Base-by-base conservation (phyloP, 2,888 invertebrate species). In the Eupithecia vulgata region DNA sequence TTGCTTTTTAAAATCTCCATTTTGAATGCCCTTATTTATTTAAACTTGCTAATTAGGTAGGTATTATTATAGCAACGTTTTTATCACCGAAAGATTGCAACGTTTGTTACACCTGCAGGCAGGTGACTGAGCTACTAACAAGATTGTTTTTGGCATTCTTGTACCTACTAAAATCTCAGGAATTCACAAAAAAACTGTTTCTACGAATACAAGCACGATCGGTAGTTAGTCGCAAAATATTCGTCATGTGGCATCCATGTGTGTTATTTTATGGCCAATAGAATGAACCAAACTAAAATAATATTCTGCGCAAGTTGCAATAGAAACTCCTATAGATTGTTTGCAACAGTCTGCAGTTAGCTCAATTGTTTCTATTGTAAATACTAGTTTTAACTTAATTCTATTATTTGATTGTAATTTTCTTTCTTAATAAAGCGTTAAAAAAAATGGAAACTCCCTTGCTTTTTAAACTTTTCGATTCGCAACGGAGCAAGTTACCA, bases 241-340 rank as follows among this genome's bases (percentile, higher is more conserved):
- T 70, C 59, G 48, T 74, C 71, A 74, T 75, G 59, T 75, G 75
- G 75, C 34, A 65, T 70, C 67, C 75, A 75, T 75, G 62, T 75
- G 75, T 70, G 37, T 52, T 10, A 42, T 48, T 72, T 70, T 72
- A 71, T 67, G 8, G 25, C 40, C 34, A 17, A 65, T 17, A 45
- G 52, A 21, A 69, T 62, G 34, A 42, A 59, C n/a, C 10, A 21
- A 48, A 5, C 35, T n/a, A 62, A n/a, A 35, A 37, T 37, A 62
- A 37, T 35, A 17, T n/a, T 62, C 21, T 52, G 10, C 25, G 52
- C 52, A 21, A 12, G 12, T 25, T 52, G 21, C 21, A 21, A 1
- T 10, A 52, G 3, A 21, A 52, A 21, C 52, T 52, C 52, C n/a
- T n/a, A n/a, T n/a, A n/a, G n/a, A n/a, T n/a, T n/a, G n/a, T n/a